Evolutionary conservation across 2,113 vertebrate genomes (phyloP).

Genomic region (Larimichthys crocea): DNA sequence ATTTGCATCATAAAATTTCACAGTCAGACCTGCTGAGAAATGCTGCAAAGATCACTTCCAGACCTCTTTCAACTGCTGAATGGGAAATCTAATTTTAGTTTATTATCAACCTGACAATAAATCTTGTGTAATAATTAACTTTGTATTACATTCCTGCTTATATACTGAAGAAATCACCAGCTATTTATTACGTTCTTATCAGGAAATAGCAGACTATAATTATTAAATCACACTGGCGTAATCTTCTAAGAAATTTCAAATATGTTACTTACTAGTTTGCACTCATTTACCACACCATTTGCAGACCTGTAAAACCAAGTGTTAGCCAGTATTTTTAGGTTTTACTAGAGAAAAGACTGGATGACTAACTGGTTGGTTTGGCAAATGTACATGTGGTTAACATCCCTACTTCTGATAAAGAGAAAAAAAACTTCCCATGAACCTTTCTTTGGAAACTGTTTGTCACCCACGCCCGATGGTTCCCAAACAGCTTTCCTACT

Average conservation of each 20-base stretch:
- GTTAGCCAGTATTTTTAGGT: neutral
- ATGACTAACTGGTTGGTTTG: slow-evolving; percentile 9
- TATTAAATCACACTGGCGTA: too few species aligned
- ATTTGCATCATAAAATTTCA: neutral
- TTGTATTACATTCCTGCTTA: too few species aligned
- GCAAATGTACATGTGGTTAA: neutral
- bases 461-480: neutral
- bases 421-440: neutral
- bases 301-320: too few species aligned
- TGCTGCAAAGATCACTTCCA: neutral
- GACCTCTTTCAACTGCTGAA: neutral
- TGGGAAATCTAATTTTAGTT: too few species aligned
- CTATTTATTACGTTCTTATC: too few species aligned
- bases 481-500: neutral
- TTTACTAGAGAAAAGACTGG: neutral
- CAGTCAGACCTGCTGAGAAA: neutral
- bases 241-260: too few species aligned
- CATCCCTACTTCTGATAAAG: neutral
- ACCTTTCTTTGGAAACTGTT: neutral
- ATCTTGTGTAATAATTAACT: too few species aligned
- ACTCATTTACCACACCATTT: too few species aligned
- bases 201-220: too few species aligned
- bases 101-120: too few species aligned
- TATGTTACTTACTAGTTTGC: too few species aligned
- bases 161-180: too few species aligned